Percentiles rank a stretch among this genome's conserved stretches.
These are phyloP conservation scores for Lasioglossum villosulum DNA, from an alignment of 2,888 invertebrate genomes.

Conservation along the genomic window DNA sequence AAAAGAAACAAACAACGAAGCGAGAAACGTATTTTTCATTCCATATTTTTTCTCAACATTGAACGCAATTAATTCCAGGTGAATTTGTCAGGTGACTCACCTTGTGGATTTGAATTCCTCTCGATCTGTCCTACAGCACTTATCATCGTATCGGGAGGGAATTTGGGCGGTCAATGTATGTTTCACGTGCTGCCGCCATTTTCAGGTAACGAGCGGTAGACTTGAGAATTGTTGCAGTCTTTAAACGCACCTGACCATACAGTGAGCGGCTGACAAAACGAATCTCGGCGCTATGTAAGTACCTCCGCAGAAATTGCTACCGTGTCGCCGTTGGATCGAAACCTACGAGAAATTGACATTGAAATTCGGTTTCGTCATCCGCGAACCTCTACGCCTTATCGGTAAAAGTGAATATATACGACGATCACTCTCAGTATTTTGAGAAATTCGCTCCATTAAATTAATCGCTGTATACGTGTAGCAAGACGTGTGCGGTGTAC, in stretches of 20 bases:
- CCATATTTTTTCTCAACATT: neutral
- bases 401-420: constrained; percentile 28
- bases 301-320: constrained; percentile 77
- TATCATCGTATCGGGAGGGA: neutral
- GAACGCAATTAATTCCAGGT: neutral
- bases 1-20: no score
- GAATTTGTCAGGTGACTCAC: neutral
- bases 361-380: constrained; percentile 70
- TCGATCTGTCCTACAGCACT: neutral
- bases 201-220: constrained; percentile 39
- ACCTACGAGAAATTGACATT: constrained; percentile 72
- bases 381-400: constrained; percentile 52
- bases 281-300: constrained; percentile 77
- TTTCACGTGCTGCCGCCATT: constrained; percentile 41
- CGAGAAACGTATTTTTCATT: no score
- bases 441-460: constrained; percentile 24
- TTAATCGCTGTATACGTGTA: neutral
- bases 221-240: constrained; percentile 49
- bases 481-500: neutral
- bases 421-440: constrained; percentile 43
- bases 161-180: neutral
- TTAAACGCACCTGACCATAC: constrained; percentile 77
- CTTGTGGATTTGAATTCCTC: neutral
- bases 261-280: constrained; percentile 80
- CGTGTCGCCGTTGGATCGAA: constrained; percentile 72